Evolutionary conservation across 2,888 invertebrate species (phyloP), one percentile per base, ranked within the genome.

Genomic region (Cosmopolites sordidus): DNA sequence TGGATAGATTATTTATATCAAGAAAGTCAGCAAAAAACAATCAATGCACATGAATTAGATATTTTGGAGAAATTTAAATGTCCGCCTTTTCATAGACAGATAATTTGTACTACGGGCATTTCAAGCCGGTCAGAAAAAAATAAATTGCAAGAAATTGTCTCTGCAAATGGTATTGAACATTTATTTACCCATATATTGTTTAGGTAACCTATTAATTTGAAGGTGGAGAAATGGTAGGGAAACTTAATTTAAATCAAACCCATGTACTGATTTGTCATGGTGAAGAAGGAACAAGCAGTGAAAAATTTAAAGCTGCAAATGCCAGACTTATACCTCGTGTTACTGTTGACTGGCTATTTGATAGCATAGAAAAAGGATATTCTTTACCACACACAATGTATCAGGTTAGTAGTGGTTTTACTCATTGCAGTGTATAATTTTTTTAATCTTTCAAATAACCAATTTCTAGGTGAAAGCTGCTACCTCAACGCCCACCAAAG

Each of bases 1-100:
- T 96, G 95, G 94, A 77, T 96, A 0, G 76, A 84, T 29, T 82
- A 82, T 0, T 86, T 93, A 0, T 96, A 93, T 93, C 76, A 85
- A 11, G 76, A 78, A 1, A 87, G 88, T 47, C 76, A 84, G 39
- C 74, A 71, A 0, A 74, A 79, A 46, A 83, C 82, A 61, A 73
- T 88, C 0, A 76, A 75, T 41, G 88, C 84, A 0, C 76, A 79
- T 0, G 85, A 88, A 58, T 57, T 75, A 0, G 78, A 81, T 47
- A 92, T 92, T 66, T 68, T 80, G 12, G 70, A 73, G 43, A 79
- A 76, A 62, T 74, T 76, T 64, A 42, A 43, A 33, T 80, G 87
- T 68, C 87, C 87, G 0, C 76, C 87, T 0, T 93, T 96, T 70
- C 81, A 85, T 57, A 89, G 88, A 50, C 76, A 92, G 1, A 80